A percentile compares a stretch with the other conserved stretches of the same genome.
phyloP scores from a whole-genome alignment of 2,888 invertebrate species.

The Hypercompe scribonia region DNA sequence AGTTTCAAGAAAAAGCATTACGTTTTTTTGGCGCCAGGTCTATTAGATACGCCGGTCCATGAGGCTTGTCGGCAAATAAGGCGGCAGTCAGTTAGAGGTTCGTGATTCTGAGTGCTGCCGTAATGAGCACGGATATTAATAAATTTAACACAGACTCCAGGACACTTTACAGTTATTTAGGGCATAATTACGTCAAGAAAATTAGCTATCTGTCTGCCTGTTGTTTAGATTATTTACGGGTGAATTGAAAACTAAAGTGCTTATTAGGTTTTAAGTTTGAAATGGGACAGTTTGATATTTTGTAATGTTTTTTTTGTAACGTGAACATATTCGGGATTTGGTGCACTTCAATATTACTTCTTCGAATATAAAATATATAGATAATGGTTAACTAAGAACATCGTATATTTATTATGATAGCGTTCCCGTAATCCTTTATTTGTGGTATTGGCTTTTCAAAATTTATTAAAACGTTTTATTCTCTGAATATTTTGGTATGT shows the following conservation, averaged over 20 bases:
- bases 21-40: conserved; percentile 45
- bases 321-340: too few species aligned
- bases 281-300: neutral
- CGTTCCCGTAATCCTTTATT: neutral
- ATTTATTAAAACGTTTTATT: neutral
- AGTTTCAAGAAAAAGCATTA: neutral
- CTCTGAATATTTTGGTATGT: neutral
- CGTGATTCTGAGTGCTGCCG: conserved; percentile 71
- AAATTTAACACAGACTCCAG: conserved; percentile 68
- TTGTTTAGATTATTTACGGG: conserved; percentile 56
- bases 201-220: conserved; percentile 55
- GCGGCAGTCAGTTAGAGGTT: conserved; percentile 81
- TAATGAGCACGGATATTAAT: conserved; percentile 78
- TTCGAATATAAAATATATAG: neutral
- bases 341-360: neutral
- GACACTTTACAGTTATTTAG: conserved; percentile 77
- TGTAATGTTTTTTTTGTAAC: neutral
- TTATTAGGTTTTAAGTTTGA: conserved; percentile 17
- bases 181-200: conserved; percentile 66
- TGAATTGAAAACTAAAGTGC: conserved; percentile 17
- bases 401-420: too few species aligned
- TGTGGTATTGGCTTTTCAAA: neutral
- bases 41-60: conserved; percentile 50
- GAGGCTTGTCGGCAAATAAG: conserved; percentile 80
- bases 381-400: too few species aligned